Evolutionary conservation across 2,888 invertebrate species (phyloP).

Genomic region (Conchocele bisecta): DNA sequence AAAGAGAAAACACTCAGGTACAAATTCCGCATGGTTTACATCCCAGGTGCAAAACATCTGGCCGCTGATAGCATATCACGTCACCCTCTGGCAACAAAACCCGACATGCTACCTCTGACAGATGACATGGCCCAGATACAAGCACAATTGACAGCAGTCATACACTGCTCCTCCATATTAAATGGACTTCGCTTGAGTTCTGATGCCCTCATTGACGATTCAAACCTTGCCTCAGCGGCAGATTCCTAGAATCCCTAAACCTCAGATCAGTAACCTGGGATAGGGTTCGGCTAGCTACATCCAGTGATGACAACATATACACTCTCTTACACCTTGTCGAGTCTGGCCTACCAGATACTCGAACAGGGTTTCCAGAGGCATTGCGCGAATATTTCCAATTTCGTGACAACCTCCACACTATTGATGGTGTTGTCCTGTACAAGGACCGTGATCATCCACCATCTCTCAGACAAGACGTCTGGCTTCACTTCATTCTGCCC

Average conservation of each 20-base stretch:
- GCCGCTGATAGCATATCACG: constrained; percentile 45
- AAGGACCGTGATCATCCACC: constrained; percentile 35
- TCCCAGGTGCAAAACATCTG: constrained; percentile 38
- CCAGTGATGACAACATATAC: constrained; percentile 22
- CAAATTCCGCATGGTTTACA: constrained; percentile 39
- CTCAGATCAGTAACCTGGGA: constrained; percentile 42
- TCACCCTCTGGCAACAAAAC: constrained; percentile 21
- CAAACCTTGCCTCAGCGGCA: constrained; percentile 33
- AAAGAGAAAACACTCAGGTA: constrained; percentile 47
- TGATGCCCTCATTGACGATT: constrained; percentile 19
- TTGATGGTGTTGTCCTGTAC: constrained; percentile 52
- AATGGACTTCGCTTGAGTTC: not conserved
- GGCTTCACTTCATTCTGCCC: constrained; percentile 47
- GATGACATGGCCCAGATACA: constrained; percentile 13
- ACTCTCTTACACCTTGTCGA: constrained; percentile 13
- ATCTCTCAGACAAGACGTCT: constrained; percentile 29
- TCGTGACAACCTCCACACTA: constrained; percentile 25
- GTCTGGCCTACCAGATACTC: constrained; percentile 31
- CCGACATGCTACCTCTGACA: constrained; percentile 29
- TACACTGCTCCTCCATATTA: not conserved
- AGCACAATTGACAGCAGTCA: not conserved
- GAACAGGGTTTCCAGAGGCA: constrained; percentile 18
- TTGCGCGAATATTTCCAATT: constrained; percentile 33
- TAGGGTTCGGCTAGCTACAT: constrained; percentile 42
- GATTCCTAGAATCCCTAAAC: constrained; percentile 16